Percentiles rank a stretch among this genome's conserved stretches.
Conservation (phyloP, 2,113 vertebrate species). For the Sarotherodon lohbergeri region DNA sequence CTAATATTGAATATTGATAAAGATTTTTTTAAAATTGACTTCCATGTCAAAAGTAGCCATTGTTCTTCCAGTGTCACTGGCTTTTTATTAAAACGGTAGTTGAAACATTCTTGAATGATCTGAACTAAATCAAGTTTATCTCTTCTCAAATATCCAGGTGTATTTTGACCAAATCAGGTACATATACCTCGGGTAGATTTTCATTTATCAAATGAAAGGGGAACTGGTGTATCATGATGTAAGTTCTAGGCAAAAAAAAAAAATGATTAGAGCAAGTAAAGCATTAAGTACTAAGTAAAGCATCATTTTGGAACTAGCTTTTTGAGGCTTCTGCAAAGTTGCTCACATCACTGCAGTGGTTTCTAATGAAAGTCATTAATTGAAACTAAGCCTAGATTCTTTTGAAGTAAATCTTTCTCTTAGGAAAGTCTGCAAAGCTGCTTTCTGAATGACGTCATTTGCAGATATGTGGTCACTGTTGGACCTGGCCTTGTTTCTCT, state of each 20-base stretch:
- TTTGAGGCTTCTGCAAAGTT: background rate
- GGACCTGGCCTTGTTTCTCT: background rate
- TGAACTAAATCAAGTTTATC: background rate
- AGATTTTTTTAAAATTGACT: fast-evolving
- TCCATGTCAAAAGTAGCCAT: background rate
- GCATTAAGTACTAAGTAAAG: background rate
- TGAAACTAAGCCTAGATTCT: background rate
- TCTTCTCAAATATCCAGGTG: background rate
- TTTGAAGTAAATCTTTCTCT: background rate
- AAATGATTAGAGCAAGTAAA: background rate
- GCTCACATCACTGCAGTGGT: background rate
- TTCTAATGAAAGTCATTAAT: background rate
- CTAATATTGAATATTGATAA: background rate
- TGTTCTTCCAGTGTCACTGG: background rate
- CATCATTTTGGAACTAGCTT: background rate
- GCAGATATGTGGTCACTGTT: background rate
- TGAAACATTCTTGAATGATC: background rate
- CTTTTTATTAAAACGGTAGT: background rate
- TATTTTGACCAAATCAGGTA: background rate
- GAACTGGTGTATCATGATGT: background rate
- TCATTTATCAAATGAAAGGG: background rate
- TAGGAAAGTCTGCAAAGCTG: background rate
- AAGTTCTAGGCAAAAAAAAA: background rate
- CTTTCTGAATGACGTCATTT: constrained; percentile 3
- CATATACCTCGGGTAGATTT: background rate